Conservation (phyloP, 2,113 vertebrate genomes). For the Aptenodytes patagonicus region DNA sequence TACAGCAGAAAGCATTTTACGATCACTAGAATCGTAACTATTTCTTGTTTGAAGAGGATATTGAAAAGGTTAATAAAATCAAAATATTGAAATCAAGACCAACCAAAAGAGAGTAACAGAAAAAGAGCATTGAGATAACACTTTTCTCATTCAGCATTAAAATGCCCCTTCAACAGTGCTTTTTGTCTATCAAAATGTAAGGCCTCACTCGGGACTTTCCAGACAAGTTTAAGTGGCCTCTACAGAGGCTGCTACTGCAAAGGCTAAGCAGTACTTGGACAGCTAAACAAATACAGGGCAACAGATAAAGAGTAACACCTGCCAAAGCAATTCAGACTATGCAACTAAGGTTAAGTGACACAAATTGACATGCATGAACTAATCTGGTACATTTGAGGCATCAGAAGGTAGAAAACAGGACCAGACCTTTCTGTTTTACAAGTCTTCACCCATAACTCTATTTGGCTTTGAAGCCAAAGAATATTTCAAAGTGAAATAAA, state of each 20-base stretch:
- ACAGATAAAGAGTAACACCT: background rate
- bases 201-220: background rate
- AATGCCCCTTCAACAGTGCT: background rate
- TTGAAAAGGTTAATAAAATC: background rate
- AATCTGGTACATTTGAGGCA: background rate
- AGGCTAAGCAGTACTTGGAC: background rate
- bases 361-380: background rate
- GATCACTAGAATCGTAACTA: background rate
- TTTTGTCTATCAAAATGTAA: background rate
- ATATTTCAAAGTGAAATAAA: background rate
- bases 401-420: background rate
- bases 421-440: background rate
- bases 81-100: background rate
- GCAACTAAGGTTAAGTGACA: background rate
- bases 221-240: background rate
- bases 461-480: background rate
- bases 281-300: background rate
- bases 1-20: background rate
- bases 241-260: background rate
- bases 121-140: background rate
- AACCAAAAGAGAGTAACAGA: background rate
- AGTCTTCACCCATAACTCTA: background rate
- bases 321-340: background rate
- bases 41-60: background rate
- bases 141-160: background rate